Base-by-base conservation (phyloP, 2,888 invertebrate genomes). In the Odontocolon sp. region DNA sequence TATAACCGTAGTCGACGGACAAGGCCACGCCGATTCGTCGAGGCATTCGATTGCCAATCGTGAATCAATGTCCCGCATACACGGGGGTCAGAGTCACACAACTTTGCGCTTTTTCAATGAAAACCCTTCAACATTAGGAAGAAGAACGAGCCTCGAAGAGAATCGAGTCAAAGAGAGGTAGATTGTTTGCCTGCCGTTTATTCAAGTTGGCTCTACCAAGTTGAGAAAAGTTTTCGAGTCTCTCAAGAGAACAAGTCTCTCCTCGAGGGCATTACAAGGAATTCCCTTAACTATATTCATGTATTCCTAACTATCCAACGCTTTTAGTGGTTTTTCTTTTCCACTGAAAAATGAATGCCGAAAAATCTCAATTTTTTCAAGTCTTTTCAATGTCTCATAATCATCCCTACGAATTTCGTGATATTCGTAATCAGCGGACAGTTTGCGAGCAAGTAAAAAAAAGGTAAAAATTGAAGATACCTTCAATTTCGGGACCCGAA, bases 271-370 rank as follows among this genome's bases (percentile, higher is more conserved):
- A 56, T 69, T 57, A 31, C 57, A 18, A 23, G 38, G 16, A 57
- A 57, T 75, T 47, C 23, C 40, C 26, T 57, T 64, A 64, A 75
- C 69, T 50, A 69, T 64, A 69, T 75, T 75, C 57, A 57, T 69
- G 74, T 52, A 63, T 64, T 75, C 64, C 50, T 38, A 42, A 63
- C 68, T 47, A 54, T 61, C 26, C 2, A 45, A 14, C 31, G 45
- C 63, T 63, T 18, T 18, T 40, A 47, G n/a, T 11, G 18, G 45
- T 57, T 36, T 36, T 4, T 45, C 2, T 3, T 2, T 9, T 16
- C 40, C 14, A 42, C 9, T 45, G 42, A 23, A 11, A 40, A 28
- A 26, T 38, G 40, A 16, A 21, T n/a, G 33, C n/a, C 47, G 68
- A 38, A 59, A 59, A 69, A 50, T 47, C 36, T 11, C n/a, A n/a